Evolutionary conservation across 2,113 vertebrate species (phyloP).

Genomic region (Cairina moschata): DNA sequence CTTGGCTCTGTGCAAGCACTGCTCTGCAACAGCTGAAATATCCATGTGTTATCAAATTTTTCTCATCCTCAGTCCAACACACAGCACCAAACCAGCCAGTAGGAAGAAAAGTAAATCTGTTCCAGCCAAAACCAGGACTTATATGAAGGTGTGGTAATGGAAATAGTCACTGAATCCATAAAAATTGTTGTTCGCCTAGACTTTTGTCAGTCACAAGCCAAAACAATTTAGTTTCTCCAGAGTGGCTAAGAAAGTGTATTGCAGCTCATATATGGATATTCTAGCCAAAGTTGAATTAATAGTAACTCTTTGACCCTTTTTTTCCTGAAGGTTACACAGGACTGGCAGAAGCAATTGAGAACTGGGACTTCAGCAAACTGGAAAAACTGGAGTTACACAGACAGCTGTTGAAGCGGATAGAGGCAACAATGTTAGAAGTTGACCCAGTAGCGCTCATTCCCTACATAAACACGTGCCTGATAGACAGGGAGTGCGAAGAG

Average conservation of each 20-base stretch:
- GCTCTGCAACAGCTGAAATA: too few species aligned
- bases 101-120: too few species aligned
- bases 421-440: conserved; percentile 30
- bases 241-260: neutral
- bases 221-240: too few species aligned
- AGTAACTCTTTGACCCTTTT: neutral
- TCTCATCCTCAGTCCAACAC: too few species aligned
- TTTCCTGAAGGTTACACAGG: conserved; percentile 24
- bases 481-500: conserved; percentile 45
- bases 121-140: too few species aligned
- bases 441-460: neutral
- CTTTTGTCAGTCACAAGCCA: neutral
- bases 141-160: neutral
- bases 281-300: neutral
- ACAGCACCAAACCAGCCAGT: too few species aligned
- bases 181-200: neutral
- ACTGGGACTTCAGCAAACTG: conserved; percentile 53
- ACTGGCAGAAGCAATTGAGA: conserved; percentile 49
- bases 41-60: too few species aligned
- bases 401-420: conserved; percentile 34
- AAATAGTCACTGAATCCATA: neutral
- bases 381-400: conserved; percentile 29
- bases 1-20: too few species aligned
- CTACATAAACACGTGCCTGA: neutral
- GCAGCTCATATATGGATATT: neutral